phyloP scores from a whole-genome alignment of 2,113 vertebrate species.

The Sinosuthora webbiana region DNA sequence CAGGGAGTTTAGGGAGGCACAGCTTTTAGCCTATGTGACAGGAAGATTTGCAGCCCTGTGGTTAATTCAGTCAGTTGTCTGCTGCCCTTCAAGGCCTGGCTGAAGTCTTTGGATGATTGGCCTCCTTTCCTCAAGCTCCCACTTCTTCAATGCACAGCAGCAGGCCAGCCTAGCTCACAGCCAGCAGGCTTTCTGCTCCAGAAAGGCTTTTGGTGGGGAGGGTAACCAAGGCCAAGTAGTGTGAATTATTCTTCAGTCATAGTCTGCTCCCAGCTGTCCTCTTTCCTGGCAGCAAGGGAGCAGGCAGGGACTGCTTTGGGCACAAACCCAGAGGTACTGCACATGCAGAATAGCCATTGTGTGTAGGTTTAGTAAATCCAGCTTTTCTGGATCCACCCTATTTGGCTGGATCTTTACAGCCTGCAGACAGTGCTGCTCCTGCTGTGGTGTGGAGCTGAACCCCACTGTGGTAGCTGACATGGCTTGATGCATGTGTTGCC shows the following conservation, averaged over 20 bases:
- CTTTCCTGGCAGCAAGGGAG: background rate
- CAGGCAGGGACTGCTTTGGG: background rate
- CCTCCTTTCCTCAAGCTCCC: background rate
- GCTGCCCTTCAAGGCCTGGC: background rate
- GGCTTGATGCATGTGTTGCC: background rate
- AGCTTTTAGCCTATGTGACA: background rate
- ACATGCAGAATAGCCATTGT: background rate
- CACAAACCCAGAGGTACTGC: background rate
- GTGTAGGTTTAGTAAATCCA: background rate
- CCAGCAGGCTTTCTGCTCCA: background rate
- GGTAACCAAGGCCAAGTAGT: background rate
- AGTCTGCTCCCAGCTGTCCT: background rate
- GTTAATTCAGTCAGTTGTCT: background rate
- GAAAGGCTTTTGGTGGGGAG: background rate
- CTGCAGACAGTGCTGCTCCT: background rate
- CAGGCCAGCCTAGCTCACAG: background rate
- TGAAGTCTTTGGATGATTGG: background rate
- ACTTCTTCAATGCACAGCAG: accelerated
- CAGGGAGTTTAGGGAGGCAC: background rate
- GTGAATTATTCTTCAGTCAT: background rate
- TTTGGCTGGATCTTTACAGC: background rate
- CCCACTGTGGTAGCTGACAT: background rate
- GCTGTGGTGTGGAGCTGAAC: background rate
- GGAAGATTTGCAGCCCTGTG: background rate
- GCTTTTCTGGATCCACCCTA: background rate